Conservation (phyloP, 2,113 vertebrate species). For the Cyanistes caeruleus region DNA sequence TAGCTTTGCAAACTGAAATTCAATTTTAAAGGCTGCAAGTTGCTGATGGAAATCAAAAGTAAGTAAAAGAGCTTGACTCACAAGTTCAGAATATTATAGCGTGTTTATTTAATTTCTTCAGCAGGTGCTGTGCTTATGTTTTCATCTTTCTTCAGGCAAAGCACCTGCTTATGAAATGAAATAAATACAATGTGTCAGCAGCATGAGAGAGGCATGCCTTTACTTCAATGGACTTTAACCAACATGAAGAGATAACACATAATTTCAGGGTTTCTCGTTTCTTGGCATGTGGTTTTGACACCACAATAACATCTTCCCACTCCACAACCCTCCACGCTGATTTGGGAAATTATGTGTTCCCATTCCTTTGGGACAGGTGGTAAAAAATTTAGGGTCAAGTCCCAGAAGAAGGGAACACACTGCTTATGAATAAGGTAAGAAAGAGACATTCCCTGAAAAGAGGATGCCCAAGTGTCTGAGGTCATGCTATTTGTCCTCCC, state of each 20-base stretch:
- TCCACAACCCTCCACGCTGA: accelerated
- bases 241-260: background rate
- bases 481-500: background rate
- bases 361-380: background rate
- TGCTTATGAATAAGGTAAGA: background rate
- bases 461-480: background rate
- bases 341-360: background rate
- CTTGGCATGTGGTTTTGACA: background rate
- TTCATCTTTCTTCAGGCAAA: constrained; percentile 13
- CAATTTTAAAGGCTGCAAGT: constrained; percentile 2
- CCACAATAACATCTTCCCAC: background rate
- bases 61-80: constrained; percentile 12
- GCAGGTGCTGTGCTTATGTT: background rate
- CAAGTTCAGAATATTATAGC: background rate
- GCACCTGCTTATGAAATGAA: background rate
- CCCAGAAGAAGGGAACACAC: accelerated
- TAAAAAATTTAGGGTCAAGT: background rate
- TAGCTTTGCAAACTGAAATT: constrained; percentile 23
- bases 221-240: background rate
- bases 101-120: constrained; percentile 5
- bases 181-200: background rate
- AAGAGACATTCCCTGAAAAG: background rate
- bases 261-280: background rate
- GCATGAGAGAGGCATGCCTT: background rate
- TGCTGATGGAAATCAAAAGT: constrained; percentile 30